A percentile compares a stretch with the other conserved stretches of the same genome.
phyloP scores from a whole-genome alignment of 1,140 invertebrate species.

The silkworm (Bombyx mori) region ASM3026992v2 NC_085111.1:11200501-11201000 shows the following conservation, averaged over 20 bases:
- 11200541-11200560: too few relatives aligned
- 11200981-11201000: slow-evolving; percentile 17
- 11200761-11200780: slow-evolving; percentile 65
- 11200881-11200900: slow-evolving; percentile 30
- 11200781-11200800: slow-evolving; percentile 49
- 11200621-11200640: too few relatives aligned
- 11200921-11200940: slow-evolving; percentile 26
- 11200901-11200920: slow-evolving; percentile 5
- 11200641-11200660: too few relatives aligned
- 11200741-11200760: slow-evolving; percentile 67
- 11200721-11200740: slow-evolving; percentile 59
- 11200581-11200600: too few relatives aligned
- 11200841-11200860: slow-evolving; percentile 41
- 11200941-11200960: slow-evolving; percentile 3
- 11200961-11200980: slow-evolving; percentile 18
- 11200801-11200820: slow-evolving; percentile 38
- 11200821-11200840: slow-evolving; percentile 42
- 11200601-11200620: too few relatives aligned
- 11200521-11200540: too few relatives aligned
- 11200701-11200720: slow-evolving; percentile 62
- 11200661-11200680: too few relatives aligned
- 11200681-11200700: slow-evolving; percentile 51
- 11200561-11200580: too few relatives aligned
- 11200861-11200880: slow-evolving; percentile 36
- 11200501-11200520: too few relatives aligned